A percentile compares a stretch with the other conserved stretches of the same genome.
phyloP scores from a whole-genome alignment of 2,797 vertebrate genomes.

The Bovichtus variegatus region DNA sequence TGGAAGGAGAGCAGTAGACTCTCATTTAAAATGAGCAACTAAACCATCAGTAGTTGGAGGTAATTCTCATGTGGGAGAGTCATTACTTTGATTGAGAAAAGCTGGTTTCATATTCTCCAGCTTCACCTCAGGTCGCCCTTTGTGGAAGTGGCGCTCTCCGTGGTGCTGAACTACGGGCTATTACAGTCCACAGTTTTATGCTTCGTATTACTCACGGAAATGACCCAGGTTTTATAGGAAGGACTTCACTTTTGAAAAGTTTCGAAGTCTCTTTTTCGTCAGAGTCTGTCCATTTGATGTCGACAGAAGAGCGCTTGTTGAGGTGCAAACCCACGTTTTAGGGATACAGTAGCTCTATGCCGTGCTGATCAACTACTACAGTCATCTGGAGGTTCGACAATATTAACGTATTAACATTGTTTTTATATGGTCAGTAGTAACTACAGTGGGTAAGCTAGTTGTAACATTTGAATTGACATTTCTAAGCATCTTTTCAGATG shows the following conservation, averaged over 20 bases:
- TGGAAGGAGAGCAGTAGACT: background rate
- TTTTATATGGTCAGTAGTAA: background rate
- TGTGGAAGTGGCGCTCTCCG: conserved; percentile 44
- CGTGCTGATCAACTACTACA: background rate
- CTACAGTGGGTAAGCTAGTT: background rate
- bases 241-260: background rate
- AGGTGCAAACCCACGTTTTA: background rate
- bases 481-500: background rate
- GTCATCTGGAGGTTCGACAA: background rate
- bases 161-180: conserved; percentile 54
- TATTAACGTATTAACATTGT: background rate
- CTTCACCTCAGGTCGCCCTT: conserved; percentile 38
- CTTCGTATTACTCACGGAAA: background rate
- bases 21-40: background rate
- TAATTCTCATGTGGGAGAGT: conserved; percentile 39
- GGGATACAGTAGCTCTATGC: background rate
- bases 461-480: background rate
- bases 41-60: conserved; percentile 10
- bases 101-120: conserved; percentile 41
- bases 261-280: background rate
- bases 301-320: background rate
- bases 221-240: background rate
- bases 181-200: background rate
- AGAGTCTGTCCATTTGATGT: background rate
- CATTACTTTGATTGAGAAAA: conserved; percentile 63